Base-by-base conservation (phyloP, 1,140 invertebrate species). In the Protaetia brevitarsis region DNA sequence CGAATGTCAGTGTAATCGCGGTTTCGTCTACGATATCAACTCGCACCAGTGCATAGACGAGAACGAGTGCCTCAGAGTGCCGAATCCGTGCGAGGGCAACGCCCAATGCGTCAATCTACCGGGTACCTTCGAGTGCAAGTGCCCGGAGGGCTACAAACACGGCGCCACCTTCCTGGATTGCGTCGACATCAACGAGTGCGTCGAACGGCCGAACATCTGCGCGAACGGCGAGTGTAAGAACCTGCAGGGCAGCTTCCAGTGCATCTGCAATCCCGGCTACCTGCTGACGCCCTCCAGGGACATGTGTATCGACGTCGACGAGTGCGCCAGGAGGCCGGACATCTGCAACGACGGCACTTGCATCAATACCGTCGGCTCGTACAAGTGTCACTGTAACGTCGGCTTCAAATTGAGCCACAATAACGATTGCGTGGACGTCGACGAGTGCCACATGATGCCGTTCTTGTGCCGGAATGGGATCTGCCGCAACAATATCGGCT, bases 301-400 rank as follows among this genome's bases (percentile, higher is more conserved):
- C 66, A 82, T 81, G 2, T 92, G 90, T 73, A 82, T 90, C 7
- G 91, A 93, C 74, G 82, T 91, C 13, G 89, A 94, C 73, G 91
- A 94, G 78, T 94, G 91, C 75, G 83, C 84, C 72, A 77, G 87
- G 8, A 87, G 87, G 77, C 85, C 86, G 0, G 87, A 85, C 68
- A 85, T 91, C 51, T 92, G 90, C 73, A 89, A 89, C 70, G 91
- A 92, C 77, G 92, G 91, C n/a, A 91, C 88, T 0, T 95, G 93
- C 76, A 80, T 92, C 21, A 93, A 93, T 75, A 84, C 85, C 3
- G 80, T 87, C 41, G 91, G 91, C 2, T 86, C 85, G 10, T 94
- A 91, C 79, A 84, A 87, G 64, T 95, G 93, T 74, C 85, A 88
- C 68, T 95, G 92, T 76, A 86, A 90, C 71, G 81, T 83, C 5